Percentiles rank a stretch among this genome's conserved stretches.
Evolutionary conservation across 2,113 vertebrate genomes (phyloP).

Genomic region (Trogon surrucura): DNA sequence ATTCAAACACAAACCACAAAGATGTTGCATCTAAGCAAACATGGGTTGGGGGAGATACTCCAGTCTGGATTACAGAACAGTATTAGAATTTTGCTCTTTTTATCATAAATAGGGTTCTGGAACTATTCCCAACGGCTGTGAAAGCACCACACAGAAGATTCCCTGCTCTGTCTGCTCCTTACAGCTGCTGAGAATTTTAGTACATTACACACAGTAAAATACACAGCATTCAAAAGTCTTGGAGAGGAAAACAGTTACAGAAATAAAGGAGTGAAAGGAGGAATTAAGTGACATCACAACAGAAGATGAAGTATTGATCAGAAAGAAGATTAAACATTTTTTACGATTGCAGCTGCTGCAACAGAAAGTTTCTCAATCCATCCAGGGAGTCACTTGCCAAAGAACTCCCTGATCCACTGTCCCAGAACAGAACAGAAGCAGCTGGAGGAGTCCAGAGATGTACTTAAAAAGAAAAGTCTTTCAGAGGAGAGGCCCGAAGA

Average conservation of each 20-base stretch:
- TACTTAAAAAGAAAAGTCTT: not conserved
- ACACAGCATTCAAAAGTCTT: not conserved
- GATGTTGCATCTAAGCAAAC: not conserved
- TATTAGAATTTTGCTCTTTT: not conserved
- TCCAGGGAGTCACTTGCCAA: not conserved
- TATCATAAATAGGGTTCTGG: not conserved
- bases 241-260: not conserved
- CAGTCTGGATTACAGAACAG: not conserved
- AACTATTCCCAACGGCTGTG: not conserved
- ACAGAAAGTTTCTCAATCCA: not conserved
- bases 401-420: not conserved
- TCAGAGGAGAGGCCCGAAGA: not conserved
- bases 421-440: not conserved
- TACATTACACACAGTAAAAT: not conserved
- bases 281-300: not conserved
- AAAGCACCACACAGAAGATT: not conserved
- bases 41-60: not conserved
- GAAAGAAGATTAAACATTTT: not conserved
- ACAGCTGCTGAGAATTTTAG: not conserved
- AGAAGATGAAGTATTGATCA: conserved; percentile 5
- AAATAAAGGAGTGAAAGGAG: not conserved
- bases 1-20: not conserved
- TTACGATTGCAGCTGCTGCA: not conserved
- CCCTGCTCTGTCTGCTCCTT: not conserved
- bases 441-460: not conserved